phyloP scores from a whole-genome alignment of 2,113 vertebrate species.

The Eupsittula cactorum region DNA sequence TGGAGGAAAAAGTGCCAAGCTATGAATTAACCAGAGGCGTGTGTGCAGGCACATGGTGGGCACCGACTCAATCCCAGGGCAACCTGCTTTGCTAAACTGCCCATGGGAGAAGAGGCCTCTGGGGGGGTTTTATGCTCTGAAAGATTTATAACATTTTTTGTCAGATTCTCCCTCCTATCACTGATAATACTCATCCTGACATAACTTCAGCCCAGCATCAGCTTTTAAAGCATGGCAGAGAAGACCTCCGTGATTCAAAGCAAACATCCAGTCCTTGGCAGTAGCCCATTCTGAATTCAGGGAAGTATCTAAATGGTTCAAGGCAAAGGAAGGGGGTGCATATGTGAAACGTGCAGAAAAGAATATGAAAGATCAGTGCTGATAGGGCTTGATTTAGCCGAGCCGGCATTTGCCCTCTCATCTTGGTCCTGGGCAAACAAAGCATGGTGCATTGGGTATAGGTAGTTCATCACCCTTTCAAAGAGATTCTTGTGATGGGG shows the following conservation, averaged over 20 bases:
- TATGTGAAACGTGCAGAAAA: neutral
- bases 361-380: neutral
- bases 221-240: neutral
- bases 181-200: neutral
- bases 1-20: neutral
- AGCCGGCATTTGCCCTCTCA: neutral
- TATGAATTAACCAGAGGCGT: neutral
- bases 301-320: neutral
- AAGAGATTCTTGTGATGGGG: neutral
- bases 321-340: neutral
- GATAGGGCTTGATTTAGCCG: neutral
- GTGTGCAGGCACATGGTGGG: accelerated
- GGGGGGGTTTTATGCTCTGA: neutral
- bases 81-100: neutral
- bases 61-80: neutral
- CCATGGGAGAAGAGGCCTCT: neutral
- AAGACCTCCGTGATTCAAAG: neutral
- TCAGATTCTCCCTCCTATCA: neutral
- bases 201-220: neutral
- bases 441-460: accelerated
- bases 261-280: neutral
- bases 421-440: neutral
- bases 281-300: neutral
- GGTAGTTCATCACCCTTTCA: neutral
- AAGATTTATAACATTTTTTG: neutral